Evolutionary conservation across 2,797 vertebrate genomes (phyloP).

Genomic region (Triplophysa yarkandensis): DNA sequence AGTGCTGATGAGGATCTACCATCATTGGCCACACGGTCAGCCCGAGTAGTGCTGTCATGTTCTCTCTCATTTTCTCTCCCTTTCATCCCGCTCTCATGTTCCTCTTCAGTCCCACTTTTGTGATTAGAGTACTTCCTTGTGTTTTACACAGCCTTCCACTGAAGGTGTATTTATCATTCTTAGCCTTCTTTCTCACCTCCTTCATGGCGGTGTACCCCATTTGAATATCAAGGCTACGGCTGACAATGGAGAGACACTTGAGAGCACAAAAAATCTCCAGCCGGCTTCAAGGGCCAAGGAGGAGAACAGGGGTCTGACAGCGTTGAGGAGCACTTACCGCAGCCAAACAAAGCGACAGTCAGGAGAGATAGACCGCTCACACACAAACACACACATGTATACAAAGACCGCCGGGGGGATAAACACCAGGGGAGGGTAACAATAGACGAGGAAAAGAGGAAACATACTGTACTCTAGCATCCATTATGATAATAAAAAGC

Average conservation of each 20-base stretch:
- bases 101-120: constrained; percentile 47
- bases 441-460: constrained; percentile 44
- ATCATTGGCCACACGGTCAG: neutral
- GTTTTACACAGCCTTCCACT: constrained; percentile 56
- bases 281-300: constrained; percentile 42
- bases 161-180: constrained; percentile 59
- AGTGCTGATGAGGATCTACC: constrained; percentile 43
- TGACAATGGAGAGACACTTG: constrained; percentile 49
- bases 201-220: constrained; percentile 52
- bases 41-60: constrained; percentile 52
- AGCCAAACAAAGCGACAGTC: constrained; percentile 62
- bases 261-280: constrained; percentile 38
- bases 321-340: constrained; percentile 54
- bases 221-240: constrained; percentile 66
- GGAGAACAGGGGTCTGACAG: constrained; percentile 54
- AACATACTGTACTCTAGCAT: constrained; percentile 41
- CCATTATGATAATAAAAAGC: constrained; percentile 38
- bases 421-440: constrained; percentile 38
- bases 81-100: constrained; percentile 34
- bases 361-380: constrained; percentile 55
- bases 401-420: constrained; percentile 20
- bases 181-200: constrained; percentile 57
- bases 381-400: constrained; percentile 7
- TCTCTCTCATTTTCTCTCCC: constrained; percentile 46
- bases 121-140: constrained; percentile 53